Percentiles rank a stretch among this genome's conserved stretches.
Conservation (phyloP, 2,888 invertebrate genomes). For the Phalera bucephala region DNA sequence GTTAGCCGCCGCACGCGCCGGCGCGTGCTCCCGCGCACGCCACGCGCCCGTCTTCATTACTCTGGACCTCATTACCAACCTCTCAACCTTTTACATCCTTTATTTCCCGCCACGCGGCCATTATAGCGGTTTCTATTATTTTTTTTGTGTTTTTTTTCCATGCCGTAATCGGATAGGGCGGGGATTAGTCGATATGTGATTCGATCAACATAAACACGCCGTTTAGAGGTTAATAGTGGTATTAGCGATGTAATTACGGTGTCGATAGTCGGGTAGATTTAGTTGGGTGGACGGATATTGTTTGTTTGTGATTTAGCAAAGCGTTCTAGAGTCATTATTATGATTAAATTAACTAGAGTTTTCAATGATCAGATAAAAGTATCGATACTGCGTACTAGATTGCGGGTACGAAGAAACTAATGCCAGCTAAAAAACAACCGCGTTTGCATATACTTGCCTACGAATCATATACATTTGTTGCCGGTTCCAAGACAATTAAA, state of each 20-base stretch:
- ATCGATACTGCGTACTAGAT: too few relatives aligned
- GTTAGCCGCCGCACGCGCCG: constrained; percentile 25
- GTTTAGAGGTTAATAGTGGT: constrained; percentile 63
- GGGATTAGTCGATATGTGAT: constrained; percentile 63
- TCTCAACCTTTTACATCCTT: constrained; percentile 34
- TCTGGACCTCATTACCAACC: constrained; percentile 60
- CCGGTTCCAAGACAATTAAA: too few relatives aligned
- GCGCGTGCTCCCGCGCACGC: constrained; percentile 37
- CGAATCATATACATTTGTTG: too few relatives aligned
- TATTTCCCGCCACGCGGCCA: constrained; percentile 3
- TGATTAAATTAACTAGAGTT: too few relatives aligned
- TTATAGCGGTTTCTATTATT: constrained; percentile 52
- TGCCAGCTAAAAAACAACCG: too few relatives aligned
- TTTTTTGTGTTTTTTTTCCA: constrained; percentile 28
- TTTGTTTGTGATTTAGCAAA: too few relatives aligned
- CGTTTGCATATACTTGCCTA: too few relatives aligned
- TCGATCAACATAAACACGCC: constrained; percentile 71
- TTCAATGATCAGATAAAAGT: too few relatives aligned
- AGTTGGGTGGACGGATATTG: too few relatives aligned
- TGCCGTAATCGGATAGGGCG: constrained; percentile 67
- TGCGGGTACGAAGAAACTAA: too few relatives aligned
- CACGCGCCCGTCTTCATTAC: constrained; percentile 68
- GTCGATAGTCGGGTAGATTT: constrained; percentile 7
- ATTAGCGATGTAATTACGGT: constrained; percentile 29
- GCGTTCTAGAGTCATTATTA: too few relatives aligned